Evolutionary conservation across 1,140 invertebrate genomes (phyloP), one percentile per base, ranked within the genome.

Genomic region (Magallana angulata): DNA sequence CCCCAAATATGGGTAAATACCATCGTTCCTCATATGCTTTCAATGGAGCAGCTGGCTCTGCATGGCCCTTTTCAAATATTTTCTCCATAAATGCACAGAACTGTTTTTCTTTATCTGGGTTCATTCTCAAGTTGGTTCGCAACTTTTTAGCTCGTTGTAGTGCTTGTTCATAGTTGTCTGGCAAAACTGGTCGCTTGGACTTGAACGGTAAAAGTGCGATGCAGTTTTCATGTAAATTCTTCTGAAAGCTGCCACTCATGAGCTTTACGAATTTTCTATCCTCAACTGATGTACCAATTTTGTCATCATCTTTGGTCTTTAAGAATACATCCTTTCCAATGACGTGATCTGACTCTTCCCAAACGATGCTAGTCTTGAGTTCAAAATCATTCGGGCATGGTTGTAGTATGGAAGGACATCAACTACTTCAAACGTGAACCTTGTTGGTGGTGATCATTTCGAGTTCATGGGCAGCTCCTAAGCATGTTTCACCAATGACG

Each of bases 401-500:
- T 12, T 85, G 57, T 8, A 89, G 85, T 18, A 85, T 76, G 7
- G 90, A 86, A 2, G 59, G 16, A 18, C 87, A 76, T 80, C 90
- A 85, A 24, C 87, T 62, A 57, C 62, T 59, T 14, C 87, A 57
- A 58, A 91, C 57, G 24, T 86, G 57, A n/a, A 85, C 89, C 68
- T 89, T 89, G 64, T 84, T 60, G 1, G 86, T 86, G 58, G 59
- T 87, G 24, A 91, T 84, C 7, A 36, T 68, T 12, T 85, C 18
- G 4, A 30, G 56, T 59, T 57, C 7, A 62, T 90, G 83, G 7
- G 87, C 64, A 18, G 64, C 16, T 59, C 87, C 88, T 7, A 89
- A n/a, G 68, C 89, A 91, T 16, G 87, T 62, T 68, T 89, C 86
- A 56, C 88, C 90, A 9, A 91, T 58, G 2, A 91, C 57, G 0